These are phyloP conservation scores for Enteromius fasciolatus DNA, from an alignment of 2,797 vertebrate genomes.

Conservation along the genomic window DNA sequence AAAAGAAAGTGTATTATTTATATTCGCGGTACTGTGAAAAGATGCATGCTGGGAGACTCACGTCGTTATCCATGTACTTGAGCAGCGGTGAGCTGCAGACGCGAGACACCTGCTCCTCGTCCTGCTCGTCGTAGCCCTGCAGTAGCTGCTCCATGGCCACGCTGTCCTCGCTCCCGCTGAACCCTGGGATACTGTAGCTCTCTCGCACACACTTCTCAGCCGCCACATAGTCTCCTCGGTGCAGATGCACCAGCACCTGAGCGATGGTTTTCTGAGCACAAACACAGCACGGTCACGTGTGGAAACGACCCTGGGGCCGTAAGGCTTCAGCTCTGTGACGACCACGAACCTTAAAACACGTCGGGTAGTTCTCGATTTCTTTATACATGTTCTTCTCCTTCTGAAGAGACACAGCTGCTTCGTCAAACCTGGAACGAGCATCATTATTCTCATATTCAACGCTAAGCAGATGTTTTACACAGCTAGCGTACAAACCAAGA, in stretches of 20 bases:
- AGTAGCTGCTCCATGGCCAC: conserved; percentile 91
- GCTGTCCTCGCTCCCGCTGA: conserved; percentile 94
- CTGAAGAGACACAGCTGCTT: conserved; percentile 83
- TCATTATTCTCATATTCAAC: neutral
- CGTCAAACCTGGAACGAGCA: conserved; percentile 78
- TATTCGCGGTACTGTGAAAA: neutral
- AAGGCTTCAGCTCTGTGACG: neutral
- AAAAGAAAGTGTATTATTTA: neutral
- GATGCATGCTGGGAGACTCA: conserved; percentile 36
- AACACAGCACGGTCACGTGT: neutral
- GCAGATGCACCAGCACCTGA: conserved; percentile 88
- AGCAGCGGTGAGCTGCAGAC: conserved; percentile 86
- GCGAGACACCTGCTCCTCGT: conserved; percentile 84
- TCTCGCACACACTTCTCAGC: conserved; percentile 87
- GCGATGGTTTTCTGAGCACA: conserved; percentile 86
- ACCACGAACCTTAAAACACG: conserved; percentile 83
- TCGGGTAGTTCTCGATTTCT: conserved; percentile 89
- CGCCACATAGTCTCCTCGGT: conserved; percentile 86
- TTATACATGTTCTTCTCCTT: conserved; percentile 91
- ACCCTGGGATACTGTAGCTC: conserved; percentile 94
- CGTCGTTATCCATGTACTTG: conserved; percentile 89
- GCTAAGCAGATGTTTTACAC: too few species aligned
- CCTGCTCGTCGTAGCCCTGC: conserved; percentile 91
- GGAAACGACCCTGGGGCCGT: neutral
- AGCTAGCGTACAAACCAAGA: too few species aligned